Evolutionary conservation across 2,888 invertebrate species (phyloP).

Genomic region (Lamellibrachia satsuma): DNA sequence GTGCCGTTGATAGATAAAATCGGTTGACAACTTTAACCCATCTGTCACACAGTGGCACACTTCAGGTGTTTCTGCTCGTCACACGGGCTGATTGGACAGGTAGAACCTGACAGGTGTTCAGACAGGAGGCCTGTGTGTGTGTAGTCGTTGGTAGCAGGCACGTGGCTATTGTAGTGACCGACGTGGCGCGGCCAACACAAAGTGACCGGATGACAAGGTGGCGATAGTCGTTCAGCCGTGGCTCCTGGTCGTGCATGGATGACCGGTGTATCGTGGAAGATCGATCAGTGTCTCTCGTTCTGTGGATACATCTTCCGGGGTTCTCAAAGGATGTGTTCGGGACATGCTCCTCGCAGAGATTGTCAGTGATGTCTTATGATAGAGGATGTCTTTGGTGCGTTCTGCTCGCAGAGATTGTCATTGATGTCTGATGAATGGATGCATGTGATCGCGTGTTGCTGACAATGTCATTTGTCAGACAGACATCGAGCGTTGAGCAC

Average conservation of each 20-base stretch:
- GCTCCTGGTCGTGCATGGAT: background rate
- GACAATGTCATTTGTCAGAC: background rate
- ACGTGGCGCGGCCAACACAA: background rate
- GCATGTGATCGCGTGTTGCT: background rate
- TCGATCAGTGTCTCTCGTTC: background rate
- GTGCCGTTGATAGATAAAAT: background rate
- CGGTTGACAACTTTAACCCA: slow-evolving; percentile 6
- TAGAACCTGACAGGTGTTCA: background rate
- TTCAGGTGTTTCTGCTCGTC: background rate
- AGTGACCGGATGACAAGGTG: slow-evolving; percentile 5
- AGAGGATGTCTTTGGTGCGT: background rate
- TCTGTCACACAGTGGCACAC: background rate
- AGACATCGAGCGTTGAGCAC: background rate
- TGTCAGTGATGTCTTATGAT: background rate
- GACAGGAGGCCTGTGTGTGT: background rate
- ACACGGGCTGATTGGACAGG: background rate
- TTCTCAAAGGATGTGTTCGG: background rate
- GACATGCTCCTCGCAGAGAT: background rate
- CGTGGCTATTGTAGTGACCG: background rate
- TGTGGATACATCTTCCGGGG: background rate
- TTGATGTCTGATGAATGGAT: background rate
- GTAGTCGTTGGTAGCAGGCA: background rate
- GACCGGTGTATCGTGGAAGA: background rate
- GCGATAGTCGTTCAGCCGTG: background rate
- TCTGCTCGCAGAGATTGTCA: background rate